phyloP scores from a whole-genome alignment of 2,888 invertebrate genomes.

The Drosophila birchii region DNA sequence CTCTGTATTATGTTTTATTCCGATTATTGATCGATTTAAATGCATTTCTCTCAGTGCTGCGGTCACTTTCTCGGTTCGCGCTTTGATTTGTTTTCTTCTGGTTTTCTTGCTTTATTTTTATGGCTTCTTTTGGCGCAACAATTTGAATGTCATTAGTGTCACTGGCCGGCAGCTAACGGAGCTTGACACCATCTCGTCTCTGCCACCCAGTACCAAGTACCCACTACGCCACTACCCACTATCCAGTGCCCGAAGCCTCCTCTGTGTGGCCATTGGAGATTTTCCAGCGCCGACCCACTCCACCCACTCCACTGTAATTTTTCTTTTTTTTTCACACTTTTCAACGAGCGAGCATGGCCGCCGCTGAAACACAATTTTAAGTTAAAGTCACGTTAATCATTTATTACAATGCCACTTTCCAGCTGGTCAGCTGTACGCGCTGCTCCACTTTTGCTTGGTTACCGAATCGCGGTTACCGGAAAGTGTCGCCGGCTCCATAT shows the following conservation, averaged over 20 bases:
- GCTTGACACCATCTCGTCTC: slow-evolving; percentile 53
- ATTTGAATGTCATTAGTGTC: slow-evolving; percentile 79
- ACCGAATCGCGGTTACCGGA: slow-evolving; percentile 53
- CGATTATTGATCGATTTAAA: background rate
- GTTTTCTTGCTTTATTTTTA: slow-evolving; percentile 48
- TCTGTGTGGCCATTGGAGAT: slow-evolving; percentile 11
- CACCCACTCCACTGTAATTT: slow-evolving; percentile 32
- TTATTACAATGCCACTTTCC: slow-evolving; percentile 64
- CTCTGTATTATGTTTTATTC: no score
- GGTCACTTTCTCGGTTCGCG: slow-evolving; percentile 46
- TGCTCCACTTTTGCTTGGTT: slow-evolving; percentile 58
- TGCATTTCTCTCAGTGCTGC: slow-evolving; percentile 12
- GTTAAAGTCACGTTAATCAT: slow-evolving; percentile 65
- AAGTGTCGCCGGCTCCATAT: slow-evolving; percentile 63
- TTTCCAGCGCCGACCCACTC: slow-evolving; percentile 24
- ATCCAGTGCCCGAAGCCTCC: background rate
- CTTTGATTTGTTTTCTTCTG: slow-evolving; percentile 52
- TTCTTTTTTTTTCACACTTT: slow-evolving; percentile 51
- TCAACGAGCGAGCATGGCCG: slow-evolving; percentile 2
- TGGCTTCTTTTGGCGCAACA: slow-evolving; percentile 76
- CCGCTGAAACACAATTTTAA: slow-evolving; percentile 51
- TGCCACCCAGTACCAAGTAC: slow-evolving; percentile 10
- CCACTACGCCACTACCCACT: background rate
- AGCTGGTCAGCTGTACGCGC: slow-evolving; percentile 41
- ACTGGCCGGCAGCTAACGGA: slow-evolving; percentile 67